Evolutionary conservation across 2,113 vertebrate species (phyloP).

Genomic region (Nyctibius bracteatus): DNA sequence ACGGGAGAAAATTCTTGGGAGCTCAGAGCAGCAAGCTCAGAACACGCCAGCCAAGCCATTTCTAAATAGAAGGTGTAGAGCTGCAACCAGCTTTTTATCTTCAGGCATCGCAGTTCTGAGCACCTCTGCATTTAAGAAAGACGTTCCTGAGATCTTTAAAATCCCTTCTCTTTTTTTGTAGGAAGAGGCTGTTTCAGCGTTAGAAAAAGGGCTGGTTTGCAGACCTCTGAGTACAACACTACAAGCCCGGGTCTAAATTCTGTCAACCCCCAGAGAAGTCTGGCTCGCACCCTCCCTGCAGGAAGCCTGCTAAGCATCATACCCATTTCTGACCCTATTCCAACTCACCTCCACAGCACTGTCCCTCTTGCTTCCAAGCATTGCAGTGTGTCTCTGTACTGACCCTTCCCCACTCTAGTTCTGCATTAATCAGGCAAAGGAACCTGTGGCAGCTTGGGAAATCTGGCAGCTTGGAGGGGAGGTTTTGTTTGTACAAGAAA

Average conservation of each 20-base stretch:
- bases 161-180: not conserved
- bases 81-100: constrained; percentile 9
- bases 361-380: not conserved
- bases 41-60: not conserved
- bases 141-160: not conserved
- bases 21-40: constrained; percentile 4
- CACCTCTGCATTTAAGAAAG: not conserved
- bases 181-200: not conserved
- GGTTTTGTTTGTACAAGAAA: not conserved
- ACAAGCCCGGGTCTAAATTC: not conserved
- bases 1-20: not conserved
- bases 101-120: not conserved
- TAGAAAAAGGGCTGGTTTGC: not conserved
- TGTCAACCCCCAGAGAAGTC: not conserved
- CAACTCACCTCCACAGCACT: not conserved
- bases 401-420: not conserved
- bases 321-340: not conserved
- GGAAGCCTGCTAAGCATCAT: not conserved
- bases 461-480: not conserved
- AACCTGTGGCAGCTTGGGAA: not conserved
- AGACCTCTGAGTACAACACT: not conserved
- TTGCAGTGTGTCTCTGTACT: not conserved
- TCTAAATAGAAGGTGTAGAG: not conserved
- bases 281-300: accelerated
- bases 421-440: not conserved